phyloP scores from a whole-genome alignment of 2,113 vertebrate genomes.

The Ailuropoda melanoleuca region DNA sequence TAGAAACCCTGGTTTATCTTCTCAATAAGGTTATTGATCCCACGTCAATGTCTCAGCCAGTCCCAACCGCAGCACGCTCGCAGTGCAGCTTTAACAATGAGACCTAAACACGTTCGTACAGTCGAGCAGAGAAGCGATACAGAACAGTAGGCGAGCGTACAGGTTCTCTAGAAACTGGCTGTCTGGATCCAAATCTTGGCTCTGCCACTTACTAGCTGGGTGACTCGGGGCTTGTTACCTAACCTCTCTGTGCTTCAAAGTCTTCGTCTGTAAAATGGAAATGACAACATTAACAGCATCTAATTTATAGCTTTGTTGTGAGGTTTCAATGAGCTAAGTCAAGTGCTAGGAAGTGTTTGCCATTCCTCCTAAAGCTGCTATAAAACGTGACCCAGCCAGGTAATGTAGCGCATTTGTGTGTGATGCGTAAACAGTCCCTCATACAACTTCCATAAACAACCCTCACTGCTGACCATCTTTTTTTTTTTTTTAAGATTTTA shows the following conservation, averaged over 20 bases:
- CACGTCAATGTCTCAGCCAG: neutral
- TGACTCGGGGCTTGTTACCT: neutral
- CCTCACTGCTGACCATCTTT: neutral
- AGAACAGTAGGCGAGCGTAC: neutral
- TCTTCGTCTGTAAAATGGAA: neutral
- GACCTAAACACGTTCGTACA: neutral
- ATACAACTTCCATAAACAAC: neutral
- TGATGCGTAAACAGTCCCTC: neutral
- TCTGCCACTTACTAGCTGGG: neutral
- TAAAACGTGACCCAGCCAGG: neutral
- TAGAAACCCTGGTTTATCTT: neutral
- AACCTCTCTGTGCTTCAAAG: neutral
- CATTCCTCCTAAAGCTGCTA: neutral
- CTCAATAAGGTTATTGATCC: neutral
- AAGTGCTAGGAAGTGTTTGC: neutral
- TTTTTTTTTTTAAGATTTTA: neutral
- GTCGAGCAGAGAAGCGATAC: neutral
- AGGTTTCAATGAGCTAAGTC: neutral
- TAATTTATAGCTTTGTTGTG: neutral
- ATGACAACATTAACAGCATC: neutral
- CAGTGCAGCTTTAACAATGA: neutral
- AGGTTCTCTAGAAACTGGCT: neutral
- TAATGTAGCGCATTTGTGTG: neutral
- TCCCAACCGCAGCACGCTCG: neutral
- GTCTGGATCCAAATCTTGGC: neutral